Base-by-base conservation (phyloP, 2,113 vertebrate genomes). In the Ploceus nigricollis region DNA sequence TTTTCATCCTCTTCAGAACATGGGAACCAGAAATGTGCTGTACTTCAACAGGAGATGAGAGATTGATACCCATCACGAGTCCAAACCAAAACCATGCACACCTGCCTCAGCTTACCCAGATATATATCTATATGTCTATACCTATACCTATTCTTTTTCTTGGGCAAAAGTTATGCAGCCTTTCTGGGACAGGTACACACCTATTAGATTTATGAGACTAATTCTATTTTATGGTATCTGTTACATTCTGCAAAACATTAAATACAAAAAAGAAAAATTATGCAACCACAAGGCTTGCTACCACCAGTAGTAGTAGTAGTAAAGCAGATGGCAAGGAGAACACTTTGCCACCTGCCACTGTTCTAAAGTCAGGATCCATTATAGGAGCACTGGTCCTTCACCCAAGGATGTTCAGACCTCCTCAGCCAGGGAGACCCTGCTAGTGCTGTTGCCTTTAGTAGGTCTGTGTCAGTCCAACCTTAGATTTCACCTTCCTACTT, bases 391-490 rank as follows among this genome's bases (percentile, higher is more conserved):
- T 39, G 20, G 19, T 47, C 22, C 24, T 56, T 60, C 53, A 19
- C 30, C 13, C n/a, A 66, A 44, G 65, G 51, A n/a, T 68, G 50
- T 28, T 89, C 44, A 47, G 57, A 64, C 4, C 7, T 35, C 23
- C 30, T 39, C 71, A 71, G 23, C 7, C 3, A 1, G 5, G 23
- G 3, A 9, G 1, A 44, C 2, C 6, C 10, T 7, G 1, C 35
- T 56, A 30, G 11, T 73, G 31, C 39, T 27, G 4, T 21, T 54
- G 50, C 16, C 21, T 87, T 69, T 40, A 47, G 7, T 37, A 65
- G n/a, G 21, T 17, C 15, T 71, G 14, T 20, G 6, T 11, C 45
- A 45, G n/a, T 40, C 24, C 31, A 53, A 8, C 30, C 53, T 71
- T 40, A 50, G 31, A 45, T 70, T 68, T 69, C 61, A 68, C 9